Conservation (phyloP, 2,888 invertebrate genomes). For the Microctonus hyperodae region DNA sequence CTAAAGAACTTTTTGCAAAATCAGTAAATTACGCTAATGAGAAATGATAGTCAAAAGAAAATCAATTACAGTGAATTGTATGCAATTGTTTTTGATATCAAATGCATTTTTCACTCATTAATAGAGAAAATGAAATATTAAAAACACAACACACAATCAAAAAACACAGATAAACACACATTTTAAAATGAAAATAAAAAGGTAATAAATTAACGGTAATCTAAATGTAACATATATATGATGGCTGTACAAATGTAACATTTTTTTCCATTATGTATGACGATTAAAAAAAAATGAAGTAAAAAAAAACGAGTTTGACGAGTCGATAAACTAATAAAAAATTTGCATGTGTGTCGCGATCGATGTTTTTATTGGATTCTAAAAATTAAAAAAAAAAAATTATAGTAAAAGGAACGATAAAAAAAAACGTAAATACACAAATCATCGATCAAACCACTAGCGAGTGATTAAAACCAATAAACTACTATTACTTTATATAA, state of each 20-base stretch:
- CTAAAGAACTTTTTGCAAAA: background rate
- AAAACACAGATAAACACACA: slow-evolving; percentile 42
- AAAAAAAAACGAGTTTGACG: slow-evolving; percentile 40
- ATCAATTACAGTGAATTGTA: slow-evolving; percentile 46
- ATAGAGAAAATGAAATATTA: slow-evolving; percentile 36
- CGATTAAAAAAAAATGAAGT: slow-evolving; percentile 48
- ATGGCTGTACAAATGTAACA: slow-evolving; percentile 66
- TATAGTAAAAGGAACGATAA: background rate
- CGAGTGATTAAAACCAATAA: slow-evolving; percentile 65
- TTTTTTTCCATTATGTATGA: slow-evolving; percentile 63
- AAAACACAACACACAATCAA: slow-evolving; percentile 42
- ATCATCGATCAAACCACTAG: slow-evolving; percentile 50
- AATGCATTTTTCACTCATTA: slow-evolving; percentile 53
- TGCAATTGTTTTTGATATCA: slow-evolving; percentile 47
- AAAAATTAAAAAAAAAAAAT: background rate
- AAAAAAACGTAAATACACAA: slow-evolving; percentile 40
- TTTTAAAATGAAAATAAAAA: slow-evolving; percentile 44
- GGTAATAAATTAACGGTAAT: slow-evolving; percentile 59
- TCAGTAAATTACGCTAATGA: slow-evolving; percentile 9
- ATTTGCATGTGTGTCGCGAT: slow-evolving; percentile 49
- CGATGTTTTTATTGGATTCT: slow-evolving; percentile 37
- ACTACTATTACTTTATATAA: slow-evolving; percentile 68
- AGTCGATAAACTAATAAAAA: slow-evolving; percentile 28
- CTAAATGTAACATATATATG: slow-evolving; percentile 64
- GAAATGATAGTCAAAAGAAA: slow-evolving; percentile 30